Base-by-base conservation (phyloP, 1,140 invertebrate species). In the Zaprionus vittiger region DNA sequence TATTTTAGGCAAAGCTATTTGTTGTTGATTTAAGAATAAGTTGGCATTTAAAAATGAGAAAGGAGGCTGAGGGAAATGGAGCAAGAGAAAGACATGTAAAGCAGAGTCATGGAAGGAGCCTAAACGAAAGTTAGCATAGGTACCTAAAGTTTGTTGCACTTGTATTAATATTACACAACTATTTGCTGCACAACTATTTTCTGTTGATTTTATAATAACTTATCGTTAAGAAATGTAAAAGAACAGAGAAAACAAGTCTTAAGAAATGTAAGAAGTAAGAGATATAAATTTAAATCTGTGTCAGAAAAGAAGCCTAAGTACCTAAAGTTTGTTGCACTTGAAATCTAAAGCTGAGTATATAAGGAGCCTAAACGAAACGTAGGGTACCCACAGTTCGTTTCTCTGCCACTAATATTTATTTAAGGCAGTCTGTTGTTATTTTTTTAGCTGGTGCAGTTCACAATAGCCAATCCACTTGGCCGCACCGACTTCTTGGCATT, bases 401-500 rank as follows among this genome's bases (percentile, higher is more conserved):
- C 3, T 4, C 22, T 59, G 12, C 26, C 12, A 57, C 9, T 31
- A 49, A 7, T 12, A 22, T 24, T 67, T 24, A 20, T 20, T 24
- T 22, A 5, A 52, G 47, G 6, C 41, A 20, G 1, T 17, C 2
- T 14, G 20, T 5, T 52, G 9, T 22, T 47, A 22, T 26, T 24
- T 22, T 24, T 61, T 22, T 34, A 67, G 52, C 47, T 62, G 44
- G 56, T 74, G 54, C 65, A 68, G 57, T 63, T 67, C 67, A 60
- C 66, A 83, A 61, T 61, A 49, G 67, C 67, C 67, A 83, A 61
- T 54, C 20, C 77, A 57, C 72, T 85, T 73, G 83, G 75, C 75
- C 80, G 83, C 52, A 60, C 82, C 82, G 72, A 90, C 85, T 90
- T 90, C 79, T 90, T 90, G 81, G 73, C 85, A 85, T 89, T 89